Base-by-base conservation (phyloP, 2,113 vertebrate genomes). In the Xerus inauris region DNA sequence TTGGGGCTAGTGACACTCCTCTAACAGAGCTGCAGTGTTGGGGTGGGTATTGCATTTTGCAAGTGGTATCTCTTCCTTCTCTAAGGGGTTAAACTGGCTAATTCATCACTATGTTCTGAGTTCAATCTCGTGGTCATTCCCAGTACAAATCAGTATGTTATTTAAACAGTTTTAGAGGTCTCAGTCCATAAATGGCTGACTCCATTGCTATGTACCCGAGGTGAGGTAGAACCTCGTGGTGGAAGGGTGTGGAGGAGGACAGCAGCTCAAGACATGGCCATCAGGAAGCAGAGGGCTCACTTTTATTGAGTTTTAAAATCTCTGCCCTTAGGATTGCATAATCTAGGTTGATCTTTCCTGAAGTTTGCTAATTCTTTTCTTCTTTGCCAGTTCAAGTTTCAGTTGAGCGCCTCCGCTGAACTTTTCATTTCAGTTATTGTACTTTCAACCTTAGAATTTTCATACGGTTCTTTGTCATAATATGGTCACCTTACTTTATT, bases 121-220 rank as follows among this genome's bases (percentile, higher is more conserved):
- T n/a, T 69, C 24, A 6, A 62, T 12, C 1, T 96, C 96, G 30
- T 98, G 97, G 32, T 98, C 98, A n/a, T 91, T 98, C 82, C 98
- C 98, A 20, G 93, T 91, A 69, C 98, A 98, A 84, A 98, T 65
- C 0, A 87, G 98, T 65, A 86, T 79, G 0, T 98, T 97, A 90
- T 98, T 98, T 97, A 98, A 84, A 87, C 98, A 22, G 54, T 57
- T 57, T 57, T 20, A 57, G 6, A 57, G 20, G 20, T 22, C 54
- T 57, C 54, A 22, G 20, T 57, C 54, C 54, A 57, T 57, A 57
- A 20, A 57, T 57, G 54, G 20, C 98, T 98, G 91, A 79, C 64
- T 57, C 54, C 54, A 57, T 22, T 22, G 54, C 54, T 8, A 20
- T 57, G 20, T 19, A 24, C 54, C 54, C 24, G 54, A 57, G 54